A percentile compares a stretch with the other conserved stretches of the same genome.
phyloP scores from a whole-genome alignment of 2,113 vertebrate species.

The Mohoua ochrocephala region DNA sequence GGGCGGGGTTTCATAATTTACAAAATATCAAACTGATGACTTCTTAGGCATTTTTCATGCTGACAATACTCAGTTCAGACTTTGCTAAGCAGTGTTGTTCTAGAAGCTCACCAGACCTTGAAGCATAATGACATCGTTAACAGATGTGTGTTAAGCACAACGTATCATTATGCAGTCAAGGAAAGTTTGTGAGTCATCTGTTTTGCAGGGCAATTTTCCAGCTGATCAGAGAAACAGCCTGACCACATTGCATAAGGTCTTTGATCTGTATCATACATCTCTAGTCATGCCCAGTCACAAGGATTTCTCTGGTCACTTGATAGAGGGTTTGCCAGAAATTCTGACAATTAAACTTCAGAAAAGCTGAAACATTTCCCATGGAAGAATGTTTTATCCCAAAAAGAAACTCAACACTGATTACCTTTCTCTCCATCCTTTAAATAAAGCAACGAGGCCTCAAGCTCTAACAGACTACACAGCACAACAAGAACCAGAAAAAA shows the following conservation, averaged over 20 bases:
- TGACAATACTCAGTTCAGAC: background rate
- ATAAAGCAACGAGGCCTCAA: background rate
- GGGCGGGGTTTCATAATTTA: background rate
- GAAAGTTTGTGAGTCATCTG: background rate
- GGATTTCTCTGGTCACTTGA: background rate
- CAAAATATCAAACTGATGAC: background rate
- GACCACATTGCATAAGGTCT: background rate
- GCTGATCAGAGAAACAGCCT: background rate
- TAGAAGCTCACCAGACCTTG: background rate
- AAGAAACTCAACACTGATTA: background rate
- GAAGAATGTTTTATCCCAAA: background rate
- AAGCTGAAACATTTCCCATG: background rate
- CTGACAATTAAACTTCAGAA: background rate
- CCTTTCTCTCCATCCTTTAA: background rate
- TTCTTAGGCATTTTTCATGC: background rate
- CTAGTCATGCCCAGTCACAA: background rate
- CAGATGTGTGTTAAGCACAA: background rate
- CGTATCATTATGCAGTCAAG: background rate
- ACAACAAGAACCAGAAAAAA: background rate
- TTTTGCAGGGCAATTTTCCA: background rate
- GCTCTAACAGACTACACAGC: background rate
- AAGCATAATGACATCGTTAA: background rate
- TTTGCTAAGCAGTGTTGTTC: background rate
- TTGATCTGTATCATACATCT: background rate
- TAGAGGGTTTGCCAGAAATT: background rate